phyloP scores from a whole-genome alignment of 2,888 invertebrate genomes.

The Parnassius apollo region DNA sequence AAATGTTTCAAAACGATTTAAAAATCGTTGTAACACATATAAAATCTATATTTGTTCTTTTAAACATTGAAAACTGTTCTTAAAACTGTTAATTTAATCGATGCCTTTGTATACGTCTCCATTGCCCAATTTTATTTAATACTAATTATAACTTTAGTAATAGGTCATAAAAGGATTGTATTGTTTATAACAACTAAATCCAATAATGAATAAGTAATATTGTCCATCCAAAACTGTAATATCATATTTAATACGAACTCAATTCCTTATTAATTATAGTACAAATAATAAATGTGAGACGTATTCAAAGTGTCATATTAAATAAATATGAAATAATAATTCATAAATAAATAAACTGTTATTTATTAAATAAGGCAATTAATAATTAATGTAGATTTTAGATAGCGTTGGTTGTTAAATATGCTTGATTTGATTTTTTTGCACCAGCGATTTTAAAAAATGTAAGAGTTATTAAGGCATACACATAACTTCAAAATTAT shows the following conservation, averaged over 20 bases:
- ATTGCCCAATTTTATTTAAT: neutral
- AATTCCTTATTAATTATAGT: conserved; percentile 4
- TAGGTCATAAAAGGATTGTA: neutral
- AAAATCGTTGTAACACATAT: neutral
- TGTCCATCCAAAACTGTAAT: conserved; percentile 15
- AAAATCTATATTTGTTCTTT: conserved; percentile 11
- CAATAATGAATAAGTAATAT: conserved; percentile 4
- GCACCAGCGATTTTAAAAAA: neutral
- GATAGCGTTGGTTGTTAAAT: conserved; percentile 5
- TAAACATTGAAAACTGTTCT: conserved; percentile 1
- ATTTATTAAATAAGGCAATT: conserved; percentile 20
- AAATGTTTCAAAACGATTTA: neutral
- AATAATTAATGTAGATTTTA: conserved; percentile 4
- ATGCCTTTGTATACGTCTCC: neutral
- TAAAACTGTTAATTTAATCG: neutral
- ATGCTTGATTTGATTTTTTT: conserved; percentile 12
- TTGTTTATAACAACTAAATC: no score
- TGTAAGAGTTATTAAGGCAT: no score
- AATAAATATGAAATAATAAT: neutral
- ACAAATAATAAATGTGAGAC: conserved; percentile 14
- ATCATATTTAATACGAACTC: neutral
- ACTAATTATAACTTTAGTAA: neutral
- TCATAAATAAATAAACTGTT: conserved; percentile 12
- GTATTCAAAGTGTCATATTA: conserved; percentile 3
- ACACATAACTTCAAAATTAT: no score